Conservation (phyloP, 1,140 invertebrate genomes). For the Zelostemma sp. region DNA sequence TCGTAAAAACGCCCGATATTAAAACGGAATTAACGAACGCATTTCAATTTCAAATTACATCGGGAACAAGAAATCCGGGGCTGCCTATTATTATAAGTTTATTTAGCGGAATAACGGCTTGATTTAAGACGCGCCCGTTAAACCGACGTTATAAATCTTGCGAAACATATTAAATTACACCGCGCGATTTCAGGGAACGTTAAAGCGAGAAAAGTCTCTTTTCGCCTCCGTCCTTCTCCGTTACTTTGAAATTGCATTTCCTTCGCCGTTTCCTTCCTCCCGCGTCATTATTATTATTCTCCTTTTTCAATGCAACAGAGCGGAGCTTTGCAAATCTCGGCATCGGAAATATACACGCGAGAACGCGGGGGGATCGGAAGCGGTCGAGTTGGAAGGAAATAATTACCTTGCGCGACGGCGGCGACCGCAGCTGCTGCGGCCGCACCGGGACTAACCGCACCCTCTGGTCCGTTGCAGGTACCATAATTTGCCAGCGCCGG, state of each 20-base stretch:
- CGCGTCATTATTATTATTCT: conserved; percentile 30
- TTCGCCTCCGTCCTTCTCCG: conserved; percentile 1
- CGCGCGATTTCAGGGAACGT: conserved; percentile 6
- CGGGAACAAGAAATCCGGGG: conserved; percentile 8
- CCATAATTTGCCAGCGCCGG: conserved; percentile 70
- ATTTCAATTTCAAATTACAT: conserved; percentile 6
- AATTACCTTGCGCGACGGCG: conserved; percentile 76
- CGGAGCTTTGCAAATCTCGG: background rate
- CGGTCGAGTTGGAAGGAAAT: conserved; percentile 33
- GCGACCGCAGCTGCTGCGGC: conserved; percentile 79
- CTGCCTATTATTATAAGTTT: conserved; percentile 10
- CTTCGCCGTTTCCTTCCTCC: conserved; percentile 23
- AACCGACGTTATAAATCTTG: conserved; percentile 9
- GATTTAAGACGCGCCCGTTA: conserved; percentile 12
- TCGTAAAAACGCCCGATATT: conserved; percentile 3
- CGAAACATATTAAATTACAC: conserved; percentile 6
- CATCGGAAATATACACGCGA: background rate
- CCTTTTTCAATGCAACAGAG: conserved; percentile 22
- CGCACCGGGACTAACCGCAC: conserved; percentile 76
- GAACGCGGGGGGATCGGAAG: conserved; percentile 23
- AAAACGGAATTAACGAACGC: conserved; percentile 6
- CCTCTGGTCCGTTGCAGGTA: conserved; percentile 74
- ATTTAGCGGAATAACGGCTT: conserved; percentile 17
- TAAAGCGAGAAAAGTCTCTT: conserved; percentile 15
- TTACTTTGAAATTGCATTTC: conserved; percentile 12